Evolutionary conservation across 2,888 invertebrate species (phyloP).

Genomic region (Anorthoa munda): DNA sequence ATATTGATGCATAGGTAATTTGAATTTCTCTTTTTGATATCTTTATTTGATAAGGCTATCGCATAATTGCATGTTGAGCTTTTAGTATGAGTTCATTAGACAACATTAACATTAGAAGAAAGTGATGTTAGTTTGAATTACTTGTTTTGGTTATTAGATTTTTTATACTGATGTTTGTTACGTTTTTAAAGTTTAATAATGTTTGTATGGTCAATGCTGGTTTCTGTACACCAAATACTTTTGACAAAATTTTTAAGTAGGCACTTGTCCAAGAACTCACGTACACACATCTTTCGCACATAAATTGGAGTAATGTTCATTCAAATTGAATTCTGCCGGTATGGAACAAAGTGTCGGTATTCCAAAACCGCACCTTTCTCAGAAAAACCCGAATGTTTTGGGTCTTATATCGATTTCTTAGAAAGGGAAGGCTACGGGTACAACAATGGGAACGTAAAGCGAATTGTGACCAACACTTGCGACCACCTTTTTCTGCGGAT

Average conservation of each 20-base stretch:
- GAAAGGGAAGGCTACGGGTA: slow-evolving; percentile 55
- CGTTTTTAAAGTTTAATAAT: slow-evolving; percentile 1
- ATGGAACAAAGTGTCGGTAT: slow-evolving; percentile 47
- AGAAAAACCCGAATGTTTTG: slow-evolving; percentile 63
- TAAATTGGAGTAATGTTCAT: slow-evolving; percentile 44
- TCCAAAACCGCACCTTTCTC: slow-evolving; percentile 54
- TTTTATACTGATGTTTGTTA: background rate
- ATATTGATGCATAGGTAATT: slow-evolving; percentile 60
- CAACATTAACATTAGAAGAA: slow-evolving; percentile 48
- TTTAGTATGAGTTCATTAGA: slow-evolving; percentile 57
- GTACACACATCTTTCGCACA: slow-evolving; percentile 20
- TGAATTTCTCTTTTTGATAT: slow-evolving; percentile 61
- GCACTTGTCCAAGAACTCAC: slow-evolving; percentile 20
- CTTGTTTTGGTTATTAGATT: slow-evolving; percentile 24
- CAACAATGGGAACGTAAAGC: slow-evolving; percentile 64
- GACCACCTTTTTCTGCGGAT: slow-evolving; percentile 34
- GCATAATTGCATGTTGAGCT: slow-evolving; percentile 49
- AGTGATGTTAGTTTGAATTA: slow-evolving; percentile 23
- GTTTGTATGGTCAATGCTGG: background rate
- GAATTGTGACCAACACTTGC: slow-evolving; percentile 46
- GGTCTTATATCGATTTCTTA: slow-evolving; percentile 59
- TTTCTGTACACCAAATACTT: background rate
- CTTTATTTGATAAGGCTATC: slow-evolving; percentile 55
- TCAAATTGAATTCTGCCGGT: slow-evolving; percentile 47
- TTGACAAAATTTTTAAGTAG: slow-evolving; percentile 1